Conservation (phyloP, 2,888 invertebrate species). For the Pseudococcus viburni region DNA sequence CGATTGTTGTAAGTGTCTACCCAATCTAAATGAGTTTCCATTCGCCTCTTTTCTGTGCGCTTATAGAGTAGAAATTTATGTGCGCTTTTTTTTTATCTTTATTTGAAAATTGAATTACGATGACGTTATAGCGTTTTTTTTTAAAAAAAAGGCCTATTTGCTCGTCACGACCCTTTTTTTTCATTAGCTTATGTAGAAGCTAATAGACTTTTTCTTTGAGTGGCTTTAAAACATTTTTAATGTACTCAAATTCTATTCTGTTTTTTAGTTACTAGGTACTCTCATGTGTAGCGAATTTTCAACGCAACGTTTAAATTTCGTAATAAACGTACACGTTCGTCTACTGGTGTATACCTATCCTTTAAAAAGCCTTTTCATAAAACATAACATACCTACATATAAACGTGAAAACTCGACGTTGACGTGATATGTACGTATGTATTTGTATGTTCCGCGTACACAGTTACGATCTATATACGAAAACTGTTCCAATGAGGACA, state of each 20-base stretch:
- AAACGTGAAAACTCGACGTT: background rate
- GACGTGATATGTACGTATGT: background rate
- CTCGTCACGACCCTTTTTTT: slow-evolving; percentile 23
- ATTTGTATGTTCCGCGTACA: too few species aligned
- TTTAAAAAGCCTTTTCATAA: background rate
- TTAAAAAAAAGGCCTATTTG: background rate
- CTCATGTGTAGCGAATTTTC: slow-evolving; percentile 34
- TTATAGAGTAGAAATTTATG: slow-evolving; percentile 41
- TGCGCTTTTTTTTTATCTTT: slow-evolving; percentile 45
- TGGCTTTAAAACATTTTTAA: slow-evolving; percentile 54
- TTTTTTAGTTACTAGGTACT: slow-evolving; percentile 9
- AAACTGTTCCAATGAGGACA: background rate
- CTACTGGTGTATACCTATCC: background rate
- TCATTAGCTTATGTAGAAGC: slow-evolving; percentile 46
- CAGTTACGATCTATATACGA: background rate
- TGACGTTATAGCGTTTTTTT: slow-evolving; percentile 6
- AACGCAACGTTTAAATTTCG: slow-evolving; percentile 22
- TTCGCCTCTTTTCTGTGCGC: slow-evolving; percentile 46
- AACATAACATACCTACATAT: background rate
- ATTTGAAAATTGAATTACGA: slow-evolving; percentile 55
- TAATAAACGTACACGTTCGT: background rate
- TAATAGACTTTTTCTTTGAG: slow-evolving; percentile 52
- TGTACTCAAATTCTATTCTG: slow-evolving; percentile 48
- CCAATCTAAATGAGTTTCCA: slow-evolving; percentile 45
- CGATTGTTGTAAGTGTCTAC: slow-evolving; percentile 50